These are phyloP conservation scores for Anaspis maculata DNA, from an alignment of 2,888 invertebrate species.

Conservation along the genomic window DNA sequence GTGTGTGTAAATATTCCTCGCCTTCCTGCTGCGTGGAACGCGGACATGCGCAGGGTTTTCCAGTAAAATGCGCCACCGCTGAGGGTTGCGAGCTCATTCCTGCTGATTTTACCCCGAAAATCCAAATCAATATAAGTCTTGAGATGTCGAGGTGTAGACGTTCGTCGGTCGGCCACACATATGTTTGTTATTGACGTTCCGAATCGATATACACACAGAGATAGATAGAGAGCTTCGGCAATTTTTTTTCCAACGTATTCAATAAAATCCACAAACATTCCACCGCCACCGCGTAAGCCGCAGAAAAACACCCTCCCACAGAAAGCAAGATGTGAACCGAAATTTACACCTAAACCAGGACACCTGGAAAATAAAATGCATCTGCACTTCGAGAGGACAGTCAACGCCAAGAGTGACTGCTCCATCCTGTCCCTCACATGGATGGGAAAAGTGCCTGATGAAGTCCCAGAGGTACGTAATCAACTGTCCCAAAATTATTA, in stretches of 20 bases:
- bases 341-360: slow-evolving; percentile 7
- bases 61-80: slow-evolving; percentile 24
- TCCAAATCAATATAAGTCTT: slow-evolving; percentile 35
- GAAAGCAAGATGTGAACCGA: background rate
- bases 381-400: slow-evolving; percentile 90
- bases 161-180: slow-evolving; percentile 7
- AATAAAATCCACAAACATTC: no score
- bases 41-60: slow-evolving; percentile 12
- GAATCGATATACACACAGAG: slow-evolving; percentile 9
- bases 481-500: no score
- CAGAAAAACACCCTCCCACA: slow-evolving; percentile 5
- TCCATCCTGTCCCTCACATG: slow-evolving; percentile 90
- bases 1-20: no score
- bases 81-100: slow-evolving; percentile 19
- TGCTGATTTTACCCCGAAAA: slow-evolving; percentile 29
- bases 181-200: slow-evolving; percentile 13
- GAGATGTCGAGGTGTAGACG: slow-evolving; percentile 26
- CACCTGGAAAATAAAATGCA: no score
- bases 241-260: no score
- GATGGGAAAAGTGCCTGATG: slow-evolving; percentile 98
- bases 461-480: slow-evolving; percentile 76
- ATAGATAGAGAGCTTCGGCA: no score
- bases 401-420: slow-evolving; percentile 92
- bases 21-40: no score
- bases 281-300: no score